Percentiles rank a stretch among this genome's conserved stretches.
Conservation (phyloP, 2,888 invertebrate species). For the Drosophila suboccidentalis region DNA sequence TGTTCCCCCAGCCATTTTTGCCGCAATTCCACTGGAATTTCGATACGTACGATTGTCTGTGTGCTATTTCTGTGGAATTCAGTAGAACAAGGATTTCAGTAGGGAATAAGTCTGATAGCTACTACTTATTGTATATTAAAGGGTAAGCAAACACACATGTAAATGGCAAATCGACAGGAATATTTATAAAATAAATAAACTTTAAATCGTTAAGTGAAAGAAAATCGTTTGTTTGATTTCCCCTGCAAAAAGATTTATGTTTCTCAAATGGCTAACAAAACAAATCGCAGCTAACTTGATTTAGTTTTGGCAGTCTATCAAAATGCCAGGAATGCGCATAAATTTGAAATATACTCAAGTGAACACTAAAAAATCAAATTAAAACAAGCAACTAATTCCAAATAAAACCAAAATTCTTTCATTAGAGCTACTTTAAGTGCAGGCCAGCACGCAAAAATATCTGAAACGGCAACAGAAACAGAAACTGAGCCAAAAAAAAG, state of each 20-base stretch:
- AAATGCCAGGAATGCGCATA: conserved; percentile 54
- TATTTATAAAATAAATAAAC: conserved; percentile 77
- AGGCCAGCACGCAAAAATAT: conserved; percentile 69
- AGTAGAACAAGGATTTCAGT: neutral
- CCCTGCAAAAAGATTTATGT: neutral
- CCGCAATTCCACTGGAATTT: conserved; percentile 2
- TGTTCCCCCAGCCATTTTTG: neutral
- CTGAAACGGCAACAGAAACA: conserved; percentile 21
- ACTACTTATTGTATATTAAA: conserved; percentile 46
- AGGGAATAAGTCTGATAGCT: conserved; percentile 26
- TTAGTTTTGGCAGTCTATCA: conserved; percentile 39
- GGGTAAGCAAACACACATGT: conserved; percentile 63
- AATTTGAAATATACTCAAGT: conserved; percentile 60
- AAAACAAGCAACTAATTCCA: conserved; percentile 64
- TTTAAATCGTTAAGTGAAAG: conserved; percentile 58
- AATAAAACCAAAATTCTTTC: conserved; percentile 72
- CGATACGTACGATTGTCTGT: neutral
- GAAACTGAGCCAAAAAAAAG: conserved; percentile 31
- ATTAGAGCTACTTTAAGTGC: conserved; percentile 73
- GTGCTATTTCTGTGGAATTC: conserved; percentile 2
- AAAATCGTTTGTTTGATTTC: neutral
- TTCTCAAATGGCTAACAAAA: conserved; percentile 26
- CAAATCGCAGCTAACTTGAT: conserved; percentile 16
- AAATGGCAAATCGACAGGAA: conserved; percentile 75
- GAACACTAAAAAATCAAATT: conserved; percentile 72